phyloP scores from a whole-genome alignment of 92 coral and sea anemone species.

The Actinernus sp. region DNA sequence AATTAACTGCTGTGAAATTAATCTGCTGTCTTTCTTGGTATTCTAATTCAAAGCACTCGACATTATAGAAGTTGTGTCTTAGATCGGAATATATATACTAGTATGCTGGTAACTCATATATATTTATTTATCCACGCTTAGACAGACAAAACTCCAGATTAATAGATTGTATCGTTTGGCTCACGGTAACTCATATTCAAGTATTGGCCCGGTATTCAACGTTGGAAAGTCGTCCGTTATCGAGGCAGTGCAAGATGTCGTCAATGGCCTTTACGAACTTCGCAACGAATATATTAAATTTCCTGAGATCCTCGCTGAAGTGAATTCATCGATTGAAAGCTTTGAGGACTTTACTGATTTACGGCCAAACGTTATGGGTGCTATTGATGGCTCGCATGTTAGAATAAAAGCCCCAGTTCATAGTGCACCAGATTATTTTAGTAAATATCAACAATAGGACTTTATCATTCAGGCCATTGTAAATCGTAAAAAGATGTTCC shows the following conservation, averaged over 20 bases:
- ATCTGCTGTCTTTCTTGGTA: too few species aligned
- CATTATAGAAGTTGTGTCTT: too few species aligned
- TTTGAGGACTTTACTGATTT: conserved; percentile 6
- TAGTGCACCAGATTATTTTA: conserved; percentile 16
- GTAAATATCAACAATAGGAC: conserved; percentile 19
- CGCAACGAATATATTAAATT: conserved; percentile 36
- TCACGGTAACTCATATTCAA: conserved; percentile 31
- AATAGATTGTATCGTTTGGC: conserved; percentile 47
- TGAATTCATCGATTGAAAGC: conserved; percentile 6
- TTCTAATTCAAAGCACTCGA: too few species aligned
- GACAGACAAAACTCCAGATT: too few species aligned
- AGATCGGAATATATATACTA: too few species aligned
- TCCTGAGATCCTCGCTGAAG: conserved; percentile 22
- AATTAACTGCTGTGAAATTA: too few species aligned
- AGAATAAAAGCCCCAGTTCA: conserved; percentile 23
- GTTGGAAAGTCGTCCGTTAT: conserved; percentile 37
- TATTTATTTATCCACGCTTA: too few species aligned
- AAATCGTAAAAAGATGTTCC: conserved; percentile 10
- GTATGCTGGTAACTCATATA: too few species aligned
- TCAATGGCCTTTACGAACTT: conserved; percentile 19
- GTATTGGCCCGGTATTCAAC: conserved; percentile 28
- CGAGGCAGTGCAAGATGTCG: conserved; percentile 31
- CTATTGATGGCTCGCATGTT: conserved; percentile 27
- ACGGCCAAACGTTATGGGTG: conserved; percentile 27
- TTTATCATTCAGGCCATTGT: conserved; percentile 20